phyloP scores from a whole-genome alignment of 2,888 invertebrate genomes.

The Bombylius major region DNA sequence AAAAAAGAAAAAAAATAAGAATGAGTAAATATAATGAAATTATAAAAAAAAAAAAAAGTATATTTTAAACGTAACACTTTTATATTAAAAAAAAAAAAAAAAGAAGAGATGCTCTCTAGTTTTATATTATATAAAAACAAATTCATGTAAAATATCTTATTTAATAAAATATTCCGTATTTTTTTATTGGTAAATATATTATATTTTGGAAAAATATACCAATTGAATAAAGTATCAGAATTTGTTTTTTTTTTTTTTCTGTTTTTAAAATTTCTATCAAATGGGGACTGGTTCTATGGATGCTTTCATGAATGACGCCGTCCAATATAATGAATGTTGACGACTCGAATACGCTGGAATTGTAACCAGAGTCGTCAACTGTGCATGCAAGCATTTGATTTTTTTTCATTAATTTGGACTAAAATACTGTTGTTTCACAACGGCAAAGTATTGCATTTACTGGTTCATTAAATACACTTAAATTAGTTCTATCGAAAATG shows the following conservation, averaged over 20 bases:
- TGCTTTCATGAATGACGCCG: no score
- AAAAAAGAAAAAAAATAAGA: neutral
- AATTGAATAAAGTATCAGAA: slow-evolving; percentile 10
- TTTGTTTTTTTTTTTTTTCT: slow-evolving; percentile 6
- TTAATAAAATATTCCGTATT: slow-evolving; percentile 13
- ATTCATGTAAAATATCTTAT: slow-evolving; percentile 13
- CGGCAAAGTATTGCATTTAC: no score
- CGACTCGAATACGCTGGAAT: no score
- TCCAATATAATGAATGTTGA: no score
- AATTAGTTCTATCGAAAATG: slow-evolving; percentile 19
- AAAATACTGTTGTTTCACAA: no score
- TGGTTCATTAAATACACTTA: no score
- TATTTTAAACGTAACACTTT: slow-evolving; percentile 9
- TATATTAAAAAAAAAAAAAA: slow-evolving; percentile 1
- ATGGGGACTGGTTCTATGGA: no score
- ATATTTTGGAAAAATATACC: slow-evolving; percentile 13
- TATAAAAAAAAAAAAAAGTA: slow-evolving; percentile 13
- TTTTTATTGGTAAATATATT: slow-evolving; percentile 14
- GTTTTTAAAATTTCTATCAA: neutral
- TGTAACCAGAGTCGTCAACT: no score
- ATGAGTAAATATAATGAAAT: slow-evolving; percentile 11
- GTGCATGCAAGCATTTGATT: no score
- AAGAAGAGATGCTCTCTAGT: slow-evolving; percentile 14
- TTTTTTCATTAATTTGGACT: no score
- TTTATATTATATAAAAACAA: slow-evolving; percentile 6